Percentiles rank a stretch among this genome's conserved stretches.
These are phyloP conservation scores for Isotomurus palustris DNA, from an alignment of 2,888 invertebrate genomes.

Conservation along the genomic window DNA sequence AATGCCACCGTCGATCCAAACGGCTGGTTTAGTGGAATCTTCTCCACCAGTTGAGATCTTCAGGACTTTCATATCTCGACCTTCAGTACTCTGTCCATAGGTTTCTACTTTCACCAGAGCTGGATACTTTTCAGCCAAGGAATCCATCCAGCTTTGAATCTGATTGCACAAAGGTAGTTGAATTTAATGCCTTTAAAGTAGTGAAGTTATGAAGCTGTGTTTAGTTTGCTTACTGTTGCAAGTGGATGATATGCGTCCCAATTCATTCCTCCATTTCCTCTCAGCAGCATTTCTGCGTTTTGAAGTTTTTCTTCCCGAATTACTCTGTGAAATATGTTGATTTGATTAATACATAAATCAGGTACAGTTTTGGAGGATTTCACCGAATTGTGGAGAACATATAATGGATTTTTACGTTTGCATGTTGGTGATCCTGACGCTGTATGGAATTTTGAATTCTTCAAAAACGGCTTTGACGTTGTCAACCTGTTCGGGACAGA, in stretches of 20 bases:
- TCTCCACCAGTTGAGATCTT: constrained; percentile 57
- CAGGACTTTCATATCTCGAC: constrained; percentile 64
- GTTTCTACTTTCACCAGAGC: constrained; percentile 63
- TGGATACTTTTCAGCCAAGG: constrained; percentile 62
- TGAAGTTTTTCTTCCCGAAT: neutral
- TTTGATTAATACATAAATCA: neutral
- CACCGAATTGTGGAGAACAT: neutral
- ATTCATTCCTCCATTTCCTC: constrained; percentile 18
- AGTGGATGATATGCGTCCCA: constrained; percentile 40
- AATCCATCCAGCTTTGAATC: constrained; percentile 55
- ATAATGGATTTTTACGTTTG: constrained; percentile 18
- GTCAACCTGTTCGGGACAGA: constrained; percentile 59
- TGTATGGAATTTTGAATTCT: constrained; percentile 27
- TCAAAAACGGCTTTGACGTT: constrained; percentile 29
- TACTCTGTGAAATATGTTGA: neutral
- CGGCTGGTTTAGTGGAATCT: constrained; percentile 60
- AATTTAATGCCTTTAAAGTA: neutral
- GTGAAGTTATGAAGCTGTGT: no score
- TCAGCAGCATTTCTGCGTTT: constrained; percentile 7
- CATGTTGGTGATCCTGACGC: constrained; percentile 28
- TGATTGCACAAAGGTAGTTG: constrained; percentile 15
- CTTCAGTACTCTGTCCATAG: constrained; percentile 69
- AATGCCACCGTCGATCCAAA: constrained; percentile 71
- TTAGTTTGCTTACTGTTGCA: constrained; percentile 29
- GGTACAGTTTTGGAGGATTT: neutral